Conservation (phyloP, 2,113 vertebrate genomes). For the Stegastes partitus region DNA sequence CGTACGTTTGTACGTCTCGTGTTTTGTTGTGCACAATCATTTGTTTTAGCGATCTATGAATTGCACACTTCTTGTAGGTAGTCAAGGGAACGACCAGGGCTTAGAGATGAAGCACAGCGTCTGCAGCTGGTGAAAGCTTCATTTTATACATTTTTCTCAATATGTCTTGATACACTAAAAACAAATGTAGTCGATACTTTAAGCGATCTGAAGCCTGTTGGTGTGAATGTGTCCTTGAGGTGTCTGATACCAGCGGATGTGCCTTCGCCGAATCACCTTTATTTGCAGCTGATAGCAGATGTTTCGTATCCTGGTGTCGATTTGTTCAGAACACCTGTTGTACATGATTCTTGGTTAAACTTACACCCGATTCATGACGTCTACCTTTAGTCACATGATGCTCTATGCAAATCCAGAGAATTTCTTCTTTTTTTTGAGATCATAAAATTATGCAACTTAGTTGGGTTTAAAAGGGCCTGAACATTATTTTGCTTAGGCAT, state of each 20-base stretch:
- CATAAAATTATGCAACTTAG: conserved; percentile 47
- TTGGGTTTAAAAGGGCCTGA: conserved; percentile 42
- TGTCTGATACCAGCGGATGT: conserved; percentile 64
- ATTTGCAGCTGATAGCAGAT: conserved; percentile 54
- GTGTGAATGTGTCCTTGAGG: conserved; percentile 64
- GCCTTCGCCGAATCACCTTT: conserved; percentile 75
- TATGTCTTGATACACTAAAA: conserved; percentile 54
- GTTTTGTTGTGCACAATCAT: conserved; percentile 54
- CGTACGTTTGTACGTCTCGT: conserved; percentile 17
- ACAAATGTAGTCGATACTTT: conserved; percentile 41
- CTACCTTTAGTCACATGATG: conserved; percentile 34
- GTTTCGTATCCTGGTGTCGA: conserved; percentile 54
- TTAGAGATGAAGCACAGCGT: conserved; percentile 49
- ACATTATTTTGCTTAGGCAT: conserved; percentile 50
- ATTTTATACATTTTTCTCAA: conserved; percentile 17
- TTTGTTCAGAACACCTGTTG: conserved; percentile 52
- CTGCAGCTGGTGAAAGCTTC: conserved; percentile 32
- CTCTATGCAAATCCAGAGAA: conserved; percentile 62
- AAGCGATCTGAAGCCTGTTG: conserved; percentile 41
- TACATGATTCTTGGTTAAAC: conserved; percentile 55
- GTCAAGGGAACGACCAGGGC: conserved; percentile 49
- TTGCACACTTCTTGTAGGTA: conserved; percentile 58
- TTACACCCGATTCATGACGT: conserved; percentile 39
- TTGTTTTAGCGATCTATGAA: conserved; percentile 31
- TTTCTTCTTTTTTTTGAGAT: conserved; percentile 13